These are phyloP conservation scores for Podarcis raffonei DNA, from an alignment of 2,113 vertebrate species.

Conservation along the genomic window DNA sequence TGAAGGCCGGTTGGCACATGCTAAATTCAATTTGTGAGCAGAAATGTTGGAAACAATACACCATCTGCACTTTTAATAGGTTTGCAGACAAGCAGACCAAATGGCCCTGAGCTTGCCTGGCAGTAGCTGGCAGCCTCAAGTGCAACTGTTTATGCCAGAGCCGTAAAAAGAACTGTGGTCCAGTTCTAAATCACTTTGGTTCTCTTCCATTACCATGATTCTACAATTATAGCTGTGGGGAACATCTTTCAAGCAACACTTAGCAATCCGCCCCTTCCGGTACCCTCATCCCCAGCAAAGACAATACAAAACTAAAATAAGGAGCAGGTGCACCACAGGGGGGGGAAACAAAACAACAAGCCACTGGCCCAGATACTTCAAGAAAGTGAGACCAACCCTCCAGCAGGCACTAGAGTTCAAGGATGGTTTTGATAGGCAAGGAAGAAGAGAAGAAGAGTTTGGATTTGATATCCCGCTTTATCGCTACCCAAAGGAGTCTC, in stretches of 20 bases:
- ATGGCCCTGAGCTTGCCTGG: slow-evolving; percentile 24
- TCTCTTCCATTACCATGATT: not conserved
- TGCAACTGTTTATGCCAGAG: not conserved
- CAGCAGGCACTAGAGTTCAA: not conserved
- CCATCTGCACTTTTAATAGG: slow-evolving; percentile 18
- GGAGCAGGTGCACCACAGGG: not conserved
- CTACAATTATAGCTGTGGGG: not conserved
- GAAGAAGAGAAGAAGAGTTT: too few species aligned
- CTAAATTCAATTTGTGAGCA: slow-evolving; percentile 31
- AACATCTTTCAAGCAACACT: not conserved
- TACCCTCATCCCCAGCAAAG: not conserved
- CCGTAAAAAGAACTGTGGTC: not conserved
- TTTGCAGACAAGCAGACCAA: slow-evolving; percentile 26
- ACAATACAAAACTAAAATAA: not conserved
- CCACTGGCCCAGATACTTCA: not conserved
- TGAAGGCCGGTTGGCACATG: slow-evolving; percentile 35
- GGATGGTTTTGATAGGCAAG: not conserved
- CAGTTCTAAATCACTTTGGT: not conserved
- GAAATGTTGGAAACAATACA: not conserved
- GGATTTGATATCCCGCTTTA: too few species aligned
- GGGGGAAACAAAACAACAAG: not conserved
- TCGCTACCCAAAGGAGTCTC: too few species aligned
- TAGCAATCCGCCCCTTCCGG: not conserved
- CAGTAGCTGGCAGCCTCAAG: slow-evolving; percentile 41
- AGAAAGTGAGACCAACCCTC: not conserved